Evolutionary conservation across 1,140 invertebrate species (phyloP).

Genomic region (Drosophila lacertosa): DNA sequence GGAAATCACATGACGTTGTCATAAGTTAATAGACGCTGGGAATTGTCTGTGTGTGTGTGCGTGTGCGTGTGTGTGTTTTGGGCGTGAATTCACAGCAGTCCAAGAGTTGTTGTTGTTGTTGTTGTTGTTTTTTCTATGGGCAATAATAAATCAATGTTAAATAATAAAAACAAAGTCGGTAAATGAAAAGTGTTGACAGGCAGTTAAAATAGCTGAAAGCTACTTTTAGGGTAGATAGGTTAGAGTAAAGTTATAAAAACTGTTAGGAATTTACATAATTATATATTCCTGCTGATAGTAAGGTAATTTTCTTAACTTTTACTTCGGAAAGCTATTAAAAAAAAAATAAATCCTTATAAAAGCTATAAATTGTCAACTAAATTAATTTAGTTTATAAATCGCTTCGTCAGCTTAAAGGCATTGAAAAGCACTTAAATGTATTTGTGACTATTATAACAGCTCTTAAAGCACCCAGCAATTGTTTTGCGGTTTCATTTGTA

Average conservation of each 20-base stretch:
- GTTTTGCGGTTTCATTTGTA: constrained; percentile 37
- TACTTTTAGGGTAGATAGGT: no score
- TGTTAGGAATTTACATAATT: no score
- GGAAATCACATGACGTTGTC: constrained; percentile 76
- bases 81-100: not conserved
- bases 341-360: no score
- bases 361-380: no score
- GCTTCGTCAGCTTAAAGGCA: no score
- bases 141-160: constrained; percentile 65
- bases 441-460: not conserved
- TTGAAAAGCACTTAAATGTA: not conserved
- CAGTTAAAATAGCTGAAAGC: no score
- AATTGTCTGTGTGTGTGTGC: constrained; percentile 34
- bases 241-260: no score
- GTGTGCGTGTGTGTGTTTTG: not conserved
- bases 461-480: constrained; percentile 31
- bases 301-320: no score
- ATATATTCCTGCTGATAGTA: no score
- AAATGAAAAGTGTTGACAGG: no score
- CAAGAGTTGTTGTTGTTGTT: not conserved
- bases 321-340: no score
- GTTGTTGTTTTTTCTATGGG: constrained; percentile 1
- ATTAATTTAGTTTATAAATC: no score
- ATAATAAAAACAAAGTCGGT: not conserved
- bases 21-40: constrained; percentile 73